A percentile compares a stretch with the other conserved stretches of the same genome.
phyloP scores from a whole-genome alignment of 1,140 invertebrate genomes.

The Trichonephila clavipes region DNA sequence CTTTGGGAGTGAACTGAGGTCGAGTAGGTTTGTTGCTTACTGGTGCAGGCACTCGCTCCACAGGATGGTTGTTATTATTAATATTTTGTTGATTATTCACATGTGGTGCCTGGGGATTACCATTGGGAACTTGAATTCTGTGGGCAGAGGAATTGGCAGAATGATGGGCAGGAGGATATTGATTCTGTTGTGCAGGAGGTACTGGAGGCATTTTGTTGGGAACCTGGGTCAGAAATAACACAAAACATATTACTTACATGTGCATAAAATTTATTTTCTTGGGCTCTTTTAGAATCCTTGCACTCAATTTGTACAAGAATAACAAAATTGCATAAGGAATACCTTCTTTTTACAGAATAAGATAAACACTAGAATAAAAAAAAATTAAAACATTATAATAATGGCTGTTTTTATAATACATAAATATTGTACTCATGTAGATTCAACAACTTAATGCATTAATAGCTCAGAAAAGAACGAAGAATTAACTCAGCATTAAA shows the following conservation, averaged over 20 bases:
- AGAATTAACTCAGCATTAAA: too few species aligned
- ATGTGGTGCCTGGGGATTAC: conserved; percentile 54
- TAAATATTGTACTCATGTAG: too few species aligned
- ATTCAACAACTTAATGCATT: too few species aligned
- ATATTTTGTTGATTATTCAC: conserved; percentile 52
- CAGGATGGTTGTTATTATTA: conserved; percentile 61
- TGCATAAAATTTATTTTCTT: not conserved
- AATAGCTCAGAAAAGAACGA: too few species aligned
- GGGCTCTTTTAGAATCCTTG: too few species aligned
- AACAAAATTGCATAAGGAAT: too few species aligned
- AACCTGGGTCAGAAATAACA: conserved; percentile 2
- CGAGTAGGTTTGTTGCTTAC: conserved; percentile 31
- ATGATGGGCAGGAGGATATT: conserved; percentile 47
- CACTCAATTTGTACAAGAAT: not conserved
- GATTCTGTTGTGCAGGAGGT: conserved; percentile 39
- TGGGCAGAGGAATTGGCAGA: conserved; percentile 57
- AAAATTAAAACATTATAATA: too few species aligned
- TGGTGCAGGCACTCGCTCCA: not conserved
- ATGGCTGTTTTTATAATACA: too few species aligned
- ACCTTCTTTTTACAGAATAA: too few species aligned
- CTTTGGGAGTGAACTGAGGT: conserved; percentile 53
- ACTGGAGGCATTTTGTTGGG: conserved; percentile 69
- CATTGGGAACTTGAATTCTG: conserved; percentile 59
- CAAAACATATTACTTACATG: not conserved
- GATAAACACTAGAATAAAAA: too few species aligned